These are phyloP conservation scores for Cyphomyrus plagiostoma DNA, from an alignment of 2,113 vertebrate genomes.

Conservation along the genomic window DNA sequence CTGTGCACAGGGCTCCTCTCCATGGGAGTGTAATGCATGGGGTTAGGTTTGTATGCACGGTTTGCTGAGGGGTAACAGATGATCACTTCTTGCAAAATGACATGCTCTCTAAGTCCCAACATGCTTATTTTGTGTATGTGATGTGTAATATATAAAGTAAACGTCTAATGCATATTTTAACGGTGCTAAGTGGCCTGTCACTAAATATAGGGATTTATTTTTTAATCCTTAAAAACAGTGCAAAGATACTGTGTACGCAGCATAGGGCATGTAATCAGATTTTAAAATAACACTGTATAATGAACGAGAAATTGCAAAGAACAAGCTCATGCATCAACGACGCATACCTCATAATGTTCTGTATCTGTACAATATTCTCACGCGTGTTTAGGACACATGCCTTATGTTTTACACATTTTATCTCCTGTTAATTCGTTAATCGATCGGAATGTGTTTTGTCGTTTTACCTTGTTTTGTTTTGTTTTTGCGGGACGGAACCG, in stretches of 20 bases:
- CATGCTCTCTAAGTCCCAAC: neutral
- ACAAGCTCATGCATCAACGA: neutral
- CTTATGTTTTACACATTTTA: neutral
- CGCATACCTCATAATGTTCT: neutral
- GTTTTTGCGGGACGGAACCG: neutral
- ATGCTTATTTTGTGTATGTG: neutral
- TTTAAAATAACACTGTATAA: neutral
- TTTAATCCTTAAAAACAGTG: neutral
- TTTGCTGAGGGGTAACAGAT: neutral
- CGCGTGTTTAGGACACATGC: neutral
- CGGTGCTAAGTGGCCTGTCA: neutral
- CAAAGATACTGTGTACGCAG: neutral
- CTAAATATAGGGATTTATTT: neutral
- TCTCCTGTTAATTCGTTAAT: neutral
- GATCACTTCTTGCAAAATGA: neutral
- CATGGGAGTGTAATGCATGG: neutral
- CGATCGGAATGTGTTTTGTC: neutral
- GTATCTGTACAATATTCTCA: neutral
- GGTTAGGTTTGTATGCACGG: neutral
- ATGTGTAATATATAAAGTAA: neutral
- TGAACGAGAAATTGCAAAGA: neutral
- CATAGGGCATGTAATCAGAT: neutral
- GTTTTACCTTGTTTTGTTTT: neutral
- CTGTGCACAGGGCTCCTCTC: neutral
- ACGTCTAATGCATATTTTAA: neutral